Evolutionary conservation across 2,797 vertebrate genomes (phyloP).

Genomic region (Helostoma temminkii): DNA sequence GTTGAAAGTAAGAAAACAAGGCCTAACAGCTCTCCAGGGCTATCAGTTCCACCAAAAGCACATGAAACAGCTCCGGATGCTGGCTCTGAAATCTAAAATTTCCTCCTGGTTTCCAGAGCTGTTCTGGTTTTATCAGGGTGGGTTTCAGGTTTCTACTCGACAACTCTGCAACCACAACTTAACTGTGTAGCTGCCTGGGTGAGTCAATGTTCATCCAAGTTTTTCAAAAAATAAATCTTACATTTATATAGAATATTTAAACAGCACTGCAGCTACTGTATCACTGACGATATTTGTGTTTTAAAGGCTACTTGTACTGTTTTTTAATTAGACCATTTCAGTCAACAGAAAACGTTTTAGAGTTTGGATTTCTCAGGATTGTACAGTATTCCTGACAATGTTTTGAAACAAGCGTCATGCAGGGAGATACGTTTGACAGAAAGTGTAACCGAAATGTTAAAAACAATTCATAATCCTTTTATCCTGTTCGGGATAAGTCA

Average conservation of each 20-base stretch:
- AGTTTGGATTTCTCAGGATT: too few relatives aligned
- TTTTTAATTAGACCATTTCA: neutral
- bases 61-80: slow-evolving; percentile 38
- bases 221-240: neutral
- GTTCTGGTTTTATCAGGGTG: slow-evolving; percentile 37
- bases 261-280: neutral
- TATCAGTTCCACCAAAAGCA: slow-evolving; percentile 45
- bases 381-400: neutral
- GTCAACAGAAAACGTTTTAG: too few relatives aligned
- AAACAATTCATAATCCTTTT: neutral
- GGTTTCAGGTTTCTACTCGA: slow-evolving; percentile 40
- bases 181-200: neutral
- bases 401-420: neutral
- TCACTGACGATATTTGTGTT: neutral
- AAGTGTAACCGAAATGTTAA: neutral
- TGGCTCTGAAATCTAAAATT: slow-evolving; percentile 49
- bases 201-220: neutral
- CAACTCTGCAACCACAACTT: neutral
- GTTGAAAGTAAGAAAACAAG: slow-evolving; percentile 29
- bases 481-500: neutral
- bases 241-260: neutral
- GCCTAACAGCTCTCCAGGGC: slow-evolving; percentile 28
- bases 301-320: too few relatives aligned
- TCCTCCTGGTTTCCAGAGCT: slow-evolving; percentile 41
- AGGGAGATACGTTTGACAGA: neutral